Evolutionary conservation across 23 tunicate genomes (phyloP).

Genomic region (Halocynthia aurantium): DNA sequence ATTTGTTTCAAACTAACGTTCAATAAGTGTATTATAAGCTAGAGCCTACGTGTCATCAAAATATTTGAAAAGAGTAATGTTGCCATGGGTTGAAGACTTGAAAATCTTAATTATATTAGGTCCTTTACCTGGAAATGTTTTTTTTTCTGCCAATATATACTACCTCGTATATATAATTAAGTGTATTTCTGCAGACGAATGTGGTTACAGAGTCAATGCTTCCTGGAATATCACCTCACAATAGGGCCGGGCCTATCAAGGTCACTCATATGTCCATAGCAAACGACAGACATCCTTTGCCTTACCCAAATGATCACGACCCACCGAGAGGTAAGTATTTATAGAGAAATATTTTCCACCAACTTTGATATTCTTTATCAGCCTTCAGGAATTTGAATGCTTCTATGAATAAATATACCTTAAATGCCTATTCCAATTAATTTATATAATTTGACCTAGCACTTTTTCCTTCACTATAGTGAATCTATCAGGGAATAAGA

Average conservation of each 20-base stretch:
- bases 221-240: constrained; percentile 86
- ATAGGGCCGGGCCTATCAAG: constrained; percentile 87
- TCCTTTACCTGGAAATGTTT: not conserved
- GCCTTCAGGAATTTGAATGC: not conserved
- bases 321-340: constrained; percentile 2
- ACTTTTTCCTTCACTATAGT: too few relatives aligned
- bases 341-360: constrained; percentile 3
- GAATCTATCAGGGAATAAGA: too few relatives aligned
- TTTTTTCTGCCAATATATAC: constrained; percentile 31
- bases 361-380: not conserved
- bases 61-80: too few relatives aligned
- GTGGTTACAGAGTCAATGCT: constrained; percentile 46
- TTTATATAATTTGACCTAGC: too few relatives aligned
- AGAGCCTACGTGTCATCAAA: too few relatives aligned
- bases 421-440: too few relatives aligned
- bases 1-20: too few relatives aligned
- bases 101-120: too few relatives aligned
- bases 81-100: too few relatives aligned
- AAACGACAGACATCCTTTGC: constrained; percentile 52
- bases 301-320: constrained; percentile 54
- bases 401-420: not conserved
- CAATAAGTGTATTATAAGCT: too few relatives aligned
- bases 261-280: constrained; percentile 89
- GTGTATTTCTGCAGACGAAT: too few relatives aligned
- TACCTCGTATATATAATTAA: too few relatives aligned